A percentile compares a stretch with the other conserved stretches of the same genome.
Conservation (phyloP, 2,888 invertebrate species). For the Geotrupes spiniger region DNA sequence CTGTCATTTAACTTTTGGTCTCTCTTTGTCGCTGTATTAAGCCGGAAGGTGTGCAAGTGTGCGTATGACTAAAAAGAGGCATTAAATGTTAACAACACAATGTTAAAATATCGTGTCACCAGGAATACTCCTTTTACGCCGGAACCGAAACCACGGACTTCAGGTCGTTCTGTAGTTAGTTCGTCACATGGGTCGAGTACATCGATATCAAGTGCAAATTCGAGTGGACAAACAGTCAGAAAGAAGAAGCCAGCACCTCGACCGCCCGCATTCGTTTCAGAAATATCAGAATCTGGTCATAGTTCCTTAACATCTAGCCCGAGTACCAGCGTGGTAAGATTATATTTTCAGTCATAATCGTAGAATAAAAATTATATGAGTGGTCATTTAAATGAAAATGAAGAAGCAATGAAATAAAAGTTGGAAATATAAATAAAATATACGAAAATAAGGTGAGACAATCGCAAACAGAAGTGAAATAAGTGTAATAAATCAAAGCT, state of each 20-base stretch:
- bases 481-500: too few relatives aligned
- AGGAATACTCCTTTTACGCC: conserved; percentile 37
- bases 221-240: conserved; percentile 47
- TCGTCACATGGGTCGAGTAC: conserved; percentile 46
- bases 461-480: too few relatives aligned
- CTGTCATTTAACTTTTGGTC: conserved; percentile 18
- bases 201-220: conserved; percentile 45
- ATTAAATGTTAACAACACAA: conserved; percentile 16
- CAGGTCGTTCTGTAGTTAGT: conserved; percentile 36
- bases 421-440: too few relatives aligned
- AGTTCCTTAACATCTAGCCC: conserved; percentile 44
- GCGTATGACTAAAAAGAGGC: not conserved
- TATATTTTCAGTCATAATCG: too few relatives aligned
- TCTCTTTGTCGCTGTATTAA: not conserved
- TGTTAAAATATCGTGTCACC: conserved; percentile 46
- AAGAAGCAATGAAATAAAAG: too few relatives aligned
- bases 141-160: conserved; percentile 43
- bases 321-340: conserved; percentile 45
- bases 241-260: conserved; percentile 70
- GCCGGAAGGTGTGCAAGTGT: conserved; percentile 1
- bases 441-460: too few relatives aligned
- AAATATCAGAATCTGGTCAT: conserved; percentile 32
- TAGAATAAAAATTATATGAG: too few relatives aligned
- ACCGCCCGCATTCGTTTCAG: conserved; percentile 51
- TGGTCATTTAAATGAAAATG: too few relatives aligned